Conservation (phyloP, 1,140 invertebrate genomes). For the Bombus terrestris region DNA sequence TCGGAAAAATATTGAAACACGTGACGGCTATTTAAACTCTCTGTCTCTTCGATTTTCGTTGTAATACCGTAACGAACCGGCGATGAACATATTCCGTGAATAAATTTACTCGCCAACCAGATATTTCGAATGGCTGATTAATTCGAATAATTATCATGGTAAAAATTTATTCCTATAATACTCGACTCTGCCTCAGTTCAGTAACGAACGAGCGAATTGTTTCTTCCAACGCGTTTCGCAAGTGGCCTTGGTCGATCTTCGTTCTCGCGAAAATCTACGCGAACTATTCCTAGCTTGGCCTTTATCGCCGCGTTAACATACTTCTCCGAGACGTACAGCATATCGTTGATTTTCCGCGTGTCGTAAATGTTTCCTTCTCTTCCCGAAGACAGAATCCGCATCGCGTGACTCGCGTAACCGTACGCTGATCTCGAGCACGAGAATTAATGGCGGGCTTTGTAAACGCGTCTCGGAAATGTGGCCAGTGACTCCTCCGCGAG, state of each 20-base stretch:
- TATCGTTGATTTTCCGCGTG: slow-evolving; percentile 53
- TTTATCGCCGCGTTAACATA: slow-evolving; percentile 42
- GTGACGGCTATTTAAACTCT: too few species aligned
- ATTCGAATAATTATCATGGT: too few species aligned
- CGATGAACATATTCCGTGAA: too few species aligned
- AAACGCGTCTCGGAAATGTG: slow-evolving; percentile 58
- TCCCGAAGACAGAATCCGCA: slow-evolving; percentile 29
- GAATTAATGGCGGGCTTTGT: slow-evolving; percentile 49
- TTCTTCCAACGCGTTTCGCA: too few species aligned
- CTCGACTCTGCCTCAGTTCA: too few species aligned
- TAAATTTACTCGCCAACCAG: too few species aligned
- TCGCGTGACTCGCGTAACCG: slow-evolving; percentile 57
- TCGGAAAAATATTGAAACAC: too few species aligned
- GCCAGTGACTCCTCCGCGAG: slow-evolving; percentile 38
- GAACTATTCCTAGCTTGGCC: neutral
- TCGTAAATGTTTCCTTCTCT: slow-evolving; percentile 42
- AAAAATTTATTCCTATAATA: too few species aligned
- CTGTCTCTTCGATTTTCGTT: too few species aligned
- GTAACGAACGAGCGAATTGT: neutral
- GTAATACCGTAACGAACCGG: too few species aligned
- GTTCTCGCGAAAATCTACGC: neutral
- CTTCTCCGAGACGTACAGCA: slow-evolving; percentile 17
- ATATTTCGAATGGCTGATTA: too few species aligned
- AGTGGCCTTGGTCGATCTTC: neutral
- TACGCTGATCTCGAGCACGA: slow-evolving; percentile 35